Base-by-base conservation (phyloP, 2,797 vertebrate species). In the Babyrousa celebensis region DNA sequence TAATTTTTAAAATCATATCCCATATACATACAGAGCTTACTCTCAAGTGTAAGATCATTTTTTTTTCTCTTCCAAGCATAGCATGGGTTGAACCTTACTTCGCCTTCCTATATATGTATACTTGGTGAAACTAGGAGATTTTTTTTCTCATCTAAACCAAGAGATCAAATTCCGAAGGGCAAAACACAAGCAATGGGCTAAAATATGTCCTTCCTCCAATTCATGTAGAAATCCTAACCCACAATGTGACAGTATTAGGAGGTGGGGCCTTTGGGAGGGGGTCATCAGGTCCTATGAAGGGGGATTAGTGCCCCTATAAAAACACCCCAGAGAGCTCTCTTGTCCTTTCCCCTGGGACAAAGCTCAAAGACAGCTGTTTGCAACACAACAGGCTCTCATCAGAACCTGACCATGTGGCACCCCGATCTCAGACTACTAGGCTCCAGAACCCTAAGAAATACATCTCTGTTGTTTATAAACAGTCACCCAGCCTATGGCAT, bases 61-160 rank as follows among this genome's bases (percentile, higher is more conserved):
- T 71, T 60, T 68, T 48, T 77, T 48, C 18, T 83, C 71, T 78
- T 78, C n/a, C 29, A 75, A 89, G 92, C 40, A 72, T 15, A 91
- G 12, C 56, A 54, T 71, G 43, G 9, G n/a, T 21, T 72, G 16
- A 88, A 89, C 4, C 27, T 92, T 86, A 85, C 60, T 91, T 75
- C 36, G 48, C 43, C 43, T 78, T 65, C n/a, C 21, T 87, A 0
- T 67, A 71, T 79, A 89, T 89, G 12, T 32, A 68, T 23, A 79
- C 16, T 85, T 90, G 9, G 36, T 87, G 20, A 12, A 85, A 60
- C 12, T 75, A 23, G 9, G 20, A 40, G 56, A 48, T 48, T 48
- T 48, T 40, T 85, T 91, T 94, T 32, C 18, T 82, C 29, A 32
- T 75, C n/a, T 74, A 75, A 75, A 71, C 12, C 12, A 74, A 92